phyloP scores from a whole-genome alignment of 2,113 vertebrate genomes.

The Phocoena sinus region DNA sequence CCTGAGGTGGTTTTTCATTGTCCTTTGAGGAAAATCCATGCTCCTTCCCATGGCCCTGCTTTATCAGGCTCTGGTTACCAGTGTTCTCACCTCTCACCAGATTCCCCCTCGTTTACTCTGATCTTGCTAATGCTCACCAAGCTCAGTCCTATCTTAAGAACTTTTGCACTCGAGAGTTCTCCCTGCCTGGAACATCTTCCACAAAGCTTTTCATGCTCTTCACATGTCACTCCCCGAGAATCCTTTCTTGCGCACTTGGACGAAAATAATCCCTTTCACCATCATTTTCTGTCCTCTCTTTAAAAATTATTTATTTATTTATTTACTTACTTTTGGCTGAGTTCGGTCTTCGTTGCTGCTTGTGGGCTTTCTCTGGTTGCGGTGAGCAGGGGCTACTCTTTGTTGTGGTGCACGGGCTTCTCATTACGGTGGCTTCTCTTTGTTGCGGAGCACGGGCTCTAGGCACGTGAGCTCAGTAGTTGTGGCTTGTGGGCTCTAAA shows the following conservation, averaged over 20 bases:
- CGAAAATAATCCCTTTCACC: neutral
- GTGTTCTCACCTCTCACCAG: neutral
- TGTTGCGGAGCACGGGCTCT: too few relatives aligned
- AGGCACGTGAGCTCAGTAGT: too few relatives aligned
- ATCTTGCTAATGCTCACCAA: neutral
- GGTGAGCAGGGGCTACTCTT: too few relatives aligned
- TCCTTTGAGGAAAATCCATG: neutral
- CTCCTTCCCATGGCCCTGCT: neutral
- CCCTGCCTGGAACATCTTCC: neutral
- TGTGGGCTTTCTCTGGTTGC: too few relatives aligned
- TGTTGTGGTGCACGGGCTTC: too few relatives aligned
- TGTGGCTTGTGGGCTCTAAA: too few relatives aligned
- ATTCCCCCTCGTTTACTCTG: rapidly evolving
- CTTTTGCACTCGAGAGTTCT: neutral
- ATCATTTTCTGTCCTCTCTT: neutral
- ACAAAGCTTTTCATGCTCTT: neutral
- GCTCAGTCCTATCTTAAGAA: neutral
- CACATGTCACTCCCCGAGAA: neutral
- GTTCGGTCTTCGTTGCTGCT: too few relatives aligned
- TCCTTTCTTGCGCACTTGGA: neutral
- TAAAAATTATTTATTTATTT: too few relatives aligned
- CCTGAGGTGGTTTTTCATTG: neutral
- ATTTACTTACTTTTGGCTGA: too few relatives aligned
- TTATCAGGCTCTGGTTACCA: neutral
- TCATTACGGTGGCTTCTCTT: too few relatives aligned